Percentiles rank a stretch among this genome's conserved stretches.
phyloP scores from a whole-genome alignment of 2,888 invertebrate species.

The Atrina japonica region DNA sequence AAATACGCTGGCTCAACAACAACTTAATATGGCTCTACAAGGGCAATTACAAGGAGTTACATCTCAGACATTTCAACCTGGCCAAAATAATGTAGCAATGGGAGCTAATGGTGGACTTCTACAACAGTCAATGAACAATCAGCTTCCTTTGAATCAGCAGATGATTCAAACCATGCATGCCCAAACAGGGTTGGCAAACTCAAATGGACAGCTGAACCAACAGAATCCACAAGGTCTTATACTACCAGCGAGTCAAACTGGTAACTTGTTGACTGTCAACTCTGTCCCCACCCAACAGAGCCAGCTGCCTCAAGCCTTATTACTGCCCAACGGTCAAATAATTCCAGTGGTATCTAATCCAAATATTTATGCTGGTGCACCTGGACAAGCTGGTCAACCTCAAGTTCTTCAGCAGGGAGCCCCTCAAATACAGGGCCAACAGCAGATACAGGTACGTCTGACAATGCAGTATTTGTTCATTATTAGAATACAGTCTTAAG shows the following conservation, averaged over 20 bases:
- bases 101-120: slow-evolving; percentile 20
- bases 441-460: too few relatives aligned
- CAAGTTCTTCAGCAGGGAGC: slow-evolving; percentile 31
- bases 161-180: slow-evolving; percentile 36
- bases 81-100: slow-evolving; percentile 39
- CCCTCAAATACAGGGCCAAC: too few relatives aligned
- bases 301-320: slow-evolving; percentile 78
- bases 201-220: slow-evolving; percentile 6
- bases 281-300: slow-evolving; percentile 62
- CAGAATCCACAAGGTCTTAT: slow-evolving; percentile 52
- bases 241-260: slow-evolving; percentile 59
- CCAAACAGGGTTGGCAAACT: too few relatives aligned
- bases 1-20: slow-evolving; percentile 56
- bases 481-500: too few relatives aligned
- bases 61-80: slow-evolving; percentile 50
- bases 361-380: slow-evolving; percentile 48
- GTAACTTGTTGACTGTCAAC: slow-evolving; percentile 62
- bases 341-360: slow-evolving; percentile 81
- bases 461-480: too few relatives aligned
- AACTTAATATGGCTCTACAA: slow-evolving; percentile 60
- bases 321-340: slow-evolving; percentile 80
- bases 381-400: slow-evolving; percentile 21
- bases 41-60: slow-evolving; percentile 53
- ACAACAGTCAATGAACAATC: slow-evolving; percentile 38
- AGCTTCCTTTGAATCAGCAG: slow-evolving; percentile 39